These are phyloP conservation scores for Sphaeridia pumilis DNA, from an alignment of 2,888 invertebrate species.

Conservation along the genomic window DNA sequence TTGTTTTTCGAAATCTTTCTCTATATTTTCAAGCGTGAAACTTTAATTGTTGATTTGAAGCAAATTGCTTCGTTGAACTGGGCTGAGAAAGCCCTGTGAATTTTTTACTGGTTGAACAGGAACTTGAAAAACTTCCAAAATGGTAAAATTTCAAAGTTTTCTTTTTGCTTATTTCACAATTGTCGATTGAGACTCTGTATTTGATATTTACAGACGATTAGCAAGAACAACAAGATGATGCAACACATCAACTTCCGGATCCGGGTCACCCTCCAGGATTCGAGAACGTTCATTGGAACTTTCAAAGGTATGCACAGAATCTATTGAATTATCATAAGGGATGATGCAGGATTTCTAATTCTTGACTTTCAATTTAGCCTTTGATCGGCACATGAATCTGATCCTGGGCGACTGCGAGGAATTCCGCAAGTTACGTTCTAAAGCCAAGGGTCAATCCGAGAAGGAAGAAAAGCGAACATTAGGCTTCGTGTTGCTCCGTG, in stretches of 20 bases:
- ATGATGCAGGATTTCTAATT: background rate
- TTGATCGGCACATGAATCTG: slow-evolving; percentile 99
- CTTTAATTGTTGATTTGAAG: too few species aligned
- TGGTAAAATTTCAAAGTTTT: too few species aligned
- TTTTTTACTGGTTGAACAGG: too few species aligned
- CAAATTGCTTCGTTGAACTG: too few species aligned
- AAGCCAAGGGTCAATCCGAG: slow-evolving; percentile 48
- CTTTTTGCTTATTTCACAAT: too few species aligned
- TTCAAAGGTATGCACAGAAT: slow-evolving; percentile 66
- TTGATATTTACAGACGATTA: slow-evolving; percentile 86
- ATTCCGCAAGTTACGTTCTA: slow-evolving; percentile 90
- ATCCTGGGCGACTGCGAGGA: slow-evolving; percentile 98
- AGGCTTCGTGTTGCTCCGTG: slow-evolving; percentile 87
- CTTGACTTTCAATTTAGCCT: slow-evolving; percentile 39
- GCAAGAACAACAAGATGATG: slow-evolving; percentile 92
- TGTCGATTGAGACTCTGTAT: too few species aligned
- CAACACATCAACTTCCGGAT: slow-evolving; percentile 97
- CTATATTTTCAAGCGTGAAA: too few species aligned
- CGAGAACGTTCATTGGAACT: slow-evolving; percentile 94
- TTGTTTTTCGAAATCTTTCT: too few species aligned
- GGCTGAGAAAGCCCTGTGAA: too few species aligned
- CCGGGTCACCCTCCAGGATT: slow-evolving; percentile 91
- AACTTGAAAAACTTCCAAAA: too few species aligned
- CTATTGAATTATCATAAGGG: background rate
- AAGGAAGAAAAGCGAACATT: slow-evolving; percentile 92